phyloP scores from a whole-genome alignment of 2,888 invertebrate species.

The Chirona hameri region DNA sequence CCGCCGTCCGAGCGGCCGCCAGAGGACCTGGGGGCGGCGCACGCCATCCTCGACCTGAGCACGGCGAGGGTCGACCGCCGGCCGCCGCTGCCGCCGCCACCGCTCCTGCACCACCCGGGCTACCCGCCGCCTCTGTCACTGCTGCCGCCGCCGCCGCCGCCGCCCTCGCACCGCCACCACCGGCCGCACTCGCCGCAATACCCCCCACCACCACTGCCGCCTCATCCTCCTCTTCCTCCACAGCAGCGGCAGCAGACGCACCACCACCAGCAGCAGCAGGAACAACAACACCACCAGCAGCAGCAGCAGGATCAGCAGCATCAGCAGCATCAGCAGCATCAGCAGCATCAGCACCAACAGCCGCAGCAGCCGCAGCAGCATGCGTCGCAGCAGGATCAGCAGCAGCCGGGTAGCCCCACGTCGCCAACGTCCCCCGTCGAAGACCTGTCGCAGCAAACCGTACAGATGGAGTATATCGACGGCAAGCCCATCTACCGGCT shows the following conservation, averaged over 20 bases:
- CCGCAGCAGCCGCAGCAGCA: slow-evolving; percentile 32
- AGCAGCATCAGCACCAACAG: slow-evolving; percentile 28
- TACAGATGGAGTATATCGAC: slow-evolving; percentile 22
- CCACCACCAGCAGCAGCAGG: slow-evolving; percentile 29
- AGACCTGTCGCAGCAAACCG: background rate
- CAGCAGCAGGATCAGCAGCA: slow-evolving; percentile 22
- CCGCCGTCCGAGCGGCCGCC: slow-evolving; percentile 40
- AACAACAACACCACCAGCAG: slow-evolving; percentile 31
- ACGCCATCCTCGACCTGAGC: slow-evolving; percentile 83
- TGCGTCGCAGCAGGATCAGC: no score
- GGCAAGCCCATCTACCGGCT: slow-evolving; percentile 22
- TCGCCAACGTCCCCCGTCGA: background rate
- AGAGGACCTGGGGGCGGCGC: slow-evolving; percentile 80
- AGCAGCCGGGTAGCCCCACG: background rate
- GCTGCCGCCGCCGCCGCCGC: slow-evolving; percentile 30
- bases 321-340: slow-evolving; percentile 25
- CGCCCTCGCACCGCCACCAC: slow-evolving; percentile 28
- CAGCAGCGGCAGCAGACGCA: no score
- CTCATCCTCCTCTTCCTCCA: slow-evolving; percentile 25
- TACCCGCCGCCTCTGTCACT: slow-evolving; percentile 53
- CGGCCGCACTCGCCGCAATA: slow-evolving; percentile 31
- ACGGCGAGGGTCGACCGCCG: slow-evolving; percentile 57
- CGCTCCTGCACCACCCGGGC: slow-evolving; percentile 49
- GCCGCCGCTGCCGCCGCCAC: slow-evolving; percentile 48
- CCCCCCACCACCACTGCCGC: slow-evolving; percentile 33